Conservation (phyloP, 2,888 invertebrate species). For the Cataglyphis cursor region DNA sequence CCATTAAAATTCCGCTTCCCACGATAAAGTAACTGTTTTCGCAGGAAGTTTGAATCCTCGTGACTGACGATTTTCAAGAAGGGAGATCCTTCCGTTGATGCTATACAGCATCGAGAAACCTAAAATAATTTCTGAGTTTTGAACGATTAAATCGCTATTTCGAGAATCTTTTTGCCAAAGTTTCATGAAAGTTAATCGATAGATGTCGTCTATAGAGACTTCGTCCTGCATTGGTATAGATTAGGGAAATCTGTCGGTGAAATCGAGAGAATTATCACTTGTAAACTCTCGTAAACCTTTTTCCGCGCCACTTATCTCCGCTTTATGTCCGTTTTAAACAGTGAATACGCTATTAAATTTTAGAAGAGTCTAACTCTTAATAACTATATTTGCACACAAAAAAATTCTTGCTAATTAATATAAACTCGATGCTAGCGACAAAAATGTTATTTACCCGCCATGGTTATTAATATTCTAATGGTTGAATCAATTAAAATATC, state of each 20-base stretch:
- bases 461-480: conserved; percentile 20
- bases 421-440: conserved; percentile 1
- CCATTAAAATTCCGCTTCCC: conserved; percentile 33
- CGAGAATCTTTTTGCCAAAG: conserved; percentile 22
- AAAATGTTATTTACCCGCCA: conserved; percentile 25
- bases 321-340: background rate
- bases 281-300: conserved; percentile 16
- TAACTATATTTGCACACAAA: conserved; percentile 31
- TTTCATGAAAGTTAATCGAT: conserved; percentile 21
- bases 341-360: conserved; percentile 31
- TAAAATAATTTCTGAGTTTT: background rate
- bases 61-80: conserved; percentile 13
- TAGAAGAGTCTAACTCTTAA: conserved; percentile 26
- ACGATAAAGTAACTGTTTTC: conserved; percentile 32
- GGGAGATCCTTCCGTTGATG: background rate
- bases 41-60: background rate
- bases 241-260: conserved; percentile 24
- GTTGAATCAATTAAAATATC: conserved; percentile 20
- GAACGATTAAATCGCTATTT: conserved; percentile 41
- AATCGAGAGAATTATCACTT: background rate
- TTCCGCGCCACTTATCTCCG: conserved; percentile 14
- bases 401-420: conserved; percentile 23
- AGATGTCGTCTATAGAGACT: background rate
- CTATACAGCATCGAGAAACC: background rate
- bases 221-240: conserved; percentile 20